A percentile compares a stretch with the other conserved stretches of the same genome.
Conservation (phyloP, 2,113 vertebrate genomes). For the Cephalopterus ornatus region DNA sequence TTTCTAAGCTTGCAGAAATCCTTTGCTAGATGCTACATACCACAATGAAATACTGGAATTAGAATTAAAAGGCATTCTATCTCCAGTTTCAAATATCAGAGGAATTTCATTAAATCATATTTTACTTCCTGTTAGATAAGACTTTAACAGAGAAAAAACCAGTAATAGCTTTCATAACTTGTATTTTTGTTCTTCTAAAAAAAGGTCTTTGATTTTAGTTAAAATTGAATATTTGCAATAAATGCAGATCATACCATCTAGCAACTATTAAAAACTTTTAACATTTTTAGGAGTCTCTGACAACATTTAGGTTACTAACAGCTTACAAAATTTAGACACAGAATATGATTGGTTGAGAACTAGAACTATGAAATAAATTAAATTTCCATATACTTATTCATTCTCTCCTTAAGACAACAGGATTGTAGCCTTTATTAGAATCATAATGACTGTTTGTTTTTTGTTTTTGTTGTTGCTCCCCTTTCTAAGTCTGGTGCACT, state of each 20-base stretch:
- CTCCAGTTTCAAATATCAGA: neutral
- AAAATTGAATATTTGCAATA: neutral
- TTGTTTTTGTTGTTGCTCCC: neutral
- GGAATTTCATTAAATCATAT: neutral
- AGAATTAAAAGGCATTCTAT: neutral
- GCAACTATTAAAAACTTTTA: neutral
- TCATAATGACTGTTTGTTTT: neutral
- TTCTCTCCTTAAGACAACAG: neutral
- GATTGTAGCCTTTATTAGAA: neutral
- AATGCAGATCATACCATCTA: neutral
- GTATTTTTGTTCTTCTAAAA: neutral
- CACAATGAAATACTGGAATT: neutral
- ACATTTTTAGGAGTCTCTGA: neutral
- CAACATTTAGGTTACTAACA: neutral
- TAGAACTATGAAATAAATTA: neutral
- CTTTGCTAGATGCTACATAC: neutral
- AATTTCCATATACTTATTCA: neutral
- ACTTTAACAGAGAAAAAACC: neutral
- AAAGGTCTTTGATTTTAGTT: neutral
- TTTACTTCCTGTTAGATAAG: neutral
- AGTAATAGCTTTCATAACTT: neutral
- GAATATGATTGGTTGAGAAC: neutral
- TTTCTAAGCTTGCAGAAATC: conserved; percentile 2
- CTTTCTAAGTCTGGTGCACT: neutral
- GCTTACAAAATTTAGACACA: neutral